Evolutionary conservation across 2,888 invertebrate genomes (phyloP).

Genomic region (Noctua comes): DNA sequence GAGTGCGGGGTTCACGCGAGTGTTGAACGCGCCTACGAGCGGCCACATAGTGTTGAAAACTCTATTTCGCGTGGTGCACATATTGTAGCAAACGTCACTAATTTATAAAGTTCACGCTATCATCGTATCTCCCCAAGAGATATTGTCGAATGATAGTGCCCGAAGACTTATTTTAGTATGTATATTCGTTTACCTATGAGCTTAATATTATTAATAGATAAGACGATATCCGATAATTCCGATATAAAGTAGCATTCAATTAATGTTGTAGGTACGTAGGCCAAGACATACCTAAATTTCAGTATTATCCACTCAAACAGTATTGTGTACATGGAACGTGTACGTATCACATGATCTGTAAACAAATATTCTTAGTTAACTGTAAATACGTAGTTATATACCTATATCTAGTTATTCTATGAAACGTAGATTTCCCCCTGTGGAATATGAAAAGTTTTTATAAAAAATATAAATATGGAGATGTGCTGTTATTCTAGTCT

Average conservation of each 20-base stretch:
- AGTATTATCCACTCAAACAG: constrained; percentile 61
- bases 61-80: constrained; percentile 64
- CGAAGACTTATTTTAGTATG: constrained; percentile 76
- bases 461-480: constrained; percentile 42
- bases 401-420: constrained; percentile 55
- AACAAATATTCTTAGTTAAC: constrained; percentile 56
- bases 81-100: constrained; percentile 46
- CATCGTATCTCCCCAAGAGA: constrained; percentile 63
- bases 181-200: constrained; percentile 73
- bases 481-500: constrained; percentile 74
- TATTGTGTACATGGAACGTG: constrained; percentile 55
- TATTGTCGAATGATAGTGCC: constrained; percentile 69
- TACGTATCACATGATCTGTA: constrained; percentile 54
- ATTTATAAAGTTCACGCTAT: constrained; percentile 57
- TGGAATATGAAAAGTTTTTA: constrained; percentile 49
- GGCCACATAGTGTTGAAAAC: constrained; percentile 64
- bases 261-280: constrained; percentile 53
- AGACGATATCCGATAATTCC: constrained; percentile 69
- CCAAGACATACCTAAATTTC: constrained; percentile 50
- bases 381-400: constrained; percentile 66
- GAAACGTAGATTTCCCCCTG: constrained; percentile 50
- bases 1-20: constrained; percentile 68
- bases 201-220: constrained; percentile 65
- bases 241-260: constrained; percentile 60
- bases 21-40: constrained; percentile 58